Percentiles rank a stretch among this genome's conserved stretches.
phyloP scores from a whole-genome alignment of 2,888 invertebrate genomes.

The Oscheius sp. region DNA sequence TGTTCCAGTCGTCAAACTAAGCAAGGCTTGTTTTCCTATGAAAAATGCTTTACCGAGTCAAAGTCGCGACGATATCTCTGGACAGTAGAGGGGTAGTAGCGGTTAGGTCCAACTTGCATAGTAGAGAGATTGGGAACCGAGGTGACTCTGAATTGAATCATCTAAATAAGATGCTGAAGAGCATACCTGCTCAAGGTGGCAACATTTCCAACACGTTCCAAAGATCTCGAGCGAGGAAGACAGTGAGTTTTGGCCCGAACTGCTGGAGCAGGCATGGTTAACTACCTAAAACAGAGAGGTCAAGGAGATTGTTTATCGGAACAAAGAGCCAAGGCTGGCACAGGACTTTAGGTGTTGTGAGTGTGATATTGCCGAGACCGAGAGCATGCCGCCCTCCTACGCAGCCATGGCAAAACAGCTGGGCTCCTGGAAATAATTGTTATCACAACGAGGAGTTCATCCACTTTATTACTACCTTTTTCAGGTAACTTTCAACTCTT shows the following conservation, averaged over 20 bases:
- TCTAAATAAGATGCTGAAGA: too few species aligned
- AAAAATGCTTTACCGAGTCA: constrained; percentile 56
- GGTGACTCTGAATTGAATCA: constrained; percentile 61
- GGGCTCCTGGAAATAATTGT: constrained; percentile 29
- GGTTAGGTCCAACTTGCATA: constrained; percentile 59
- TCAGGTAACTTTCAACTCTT: not conserved
- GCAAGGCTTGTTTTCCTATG: constrained; percentile 4
- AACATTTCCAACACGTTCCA: constrained; percentile 64
- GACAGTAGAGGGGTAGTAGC: constrained; percentile 65
- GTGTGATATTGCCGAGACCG: constrained; percentile 33
- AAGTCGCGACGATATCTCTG: constrained; percentile 68
- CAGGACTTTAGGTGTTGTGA: constrained; percentile 23
- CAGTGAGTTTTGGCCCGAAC: constrained; percentile 52
- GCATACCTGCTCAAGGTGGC: constrained; percentile 68
- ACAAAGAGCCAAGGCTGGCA: constrained; percentile 1
- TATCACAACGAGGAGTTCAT: constrained; percentile 28
- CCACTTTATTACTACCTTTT: constrained; percentile 18
- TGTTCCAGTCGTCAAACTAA: constrained; percentile 64
- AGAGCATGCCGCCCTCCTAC: constrained; percentile 32
- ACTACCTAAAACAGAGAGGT: constrained; percentile 23
- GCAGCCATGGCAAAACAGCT: constrained; percentile 29
- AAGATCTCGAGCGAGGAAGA: constrained; percentile 66
- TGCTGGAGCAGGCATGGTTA: constrained; percentile 52
- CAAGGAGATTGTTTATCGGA: constrained; percentile 12
- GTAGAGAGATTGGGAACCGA: constrained; percentile 69